Base-by-base conservation (phyloP, 2,113 vertebrate species). In the Machaerirhynchus nigripectus region DNA sequence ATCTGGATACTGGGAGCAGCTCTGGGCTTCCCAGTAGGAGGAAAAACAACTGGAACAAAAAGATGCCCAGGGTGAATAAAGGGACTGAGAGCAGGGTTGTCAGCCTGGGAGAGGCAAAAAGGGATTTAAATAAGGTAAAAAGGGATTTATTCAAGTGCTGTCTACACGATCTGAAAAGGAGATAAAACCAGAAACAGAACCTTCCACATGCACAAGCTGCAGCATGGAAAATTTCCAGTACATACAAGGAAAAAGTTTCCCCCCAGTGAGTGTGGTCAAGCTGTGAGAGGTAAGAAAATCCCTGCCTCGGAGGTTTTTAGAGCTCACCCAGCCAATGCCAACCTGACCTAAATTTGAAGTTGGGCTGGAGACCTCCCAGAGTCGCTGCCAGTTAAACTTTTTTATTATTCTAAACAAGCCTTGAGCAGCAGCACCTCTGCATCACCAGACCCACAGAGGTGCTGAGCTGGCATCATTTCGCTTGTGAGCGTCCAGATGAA, bases 31-130 rank as follows among this genome's bases (percentile, higher is more conserved):
- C 39, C 44, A 86, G 53, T 3, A 27, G 21, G 10, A 40, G 18
- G 35, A 42, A 11, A 16, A 59, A 14, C 13, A 47, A 33, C 5
- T 9, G 42, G 31, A 14, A 27, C 33, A 60, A 39, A 37, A 10
- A 9, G 3, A 17, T 6, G 3, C 5, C 30, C 8, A 5, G 52
- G 37, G 27, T 22, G 7, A 17, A 22, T 0, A 30, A 23, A 56
- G n/a, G 30, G 28, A 8, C 4, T 26, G 42, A 37, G 3, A 18
- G 39, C 5, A 5, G 23, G 20, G 21, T 39, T 15, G 7, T 63
- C 4, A 7, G 16, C 15, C 44, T 8, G 8, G 3, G 30, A 18
- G 20, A 15, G 46, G 26, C 10, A 31, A 55, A 78, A 27, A 4
- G 17, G 22, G 40, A 37, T 47, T 10, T 2, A 3, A 5, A 8